These are phyloP conservation scores for Arvicanthis niloticus DNA, from an alignment of 2,113 vertebrate species.

Conservation along the genomic window DNA sequence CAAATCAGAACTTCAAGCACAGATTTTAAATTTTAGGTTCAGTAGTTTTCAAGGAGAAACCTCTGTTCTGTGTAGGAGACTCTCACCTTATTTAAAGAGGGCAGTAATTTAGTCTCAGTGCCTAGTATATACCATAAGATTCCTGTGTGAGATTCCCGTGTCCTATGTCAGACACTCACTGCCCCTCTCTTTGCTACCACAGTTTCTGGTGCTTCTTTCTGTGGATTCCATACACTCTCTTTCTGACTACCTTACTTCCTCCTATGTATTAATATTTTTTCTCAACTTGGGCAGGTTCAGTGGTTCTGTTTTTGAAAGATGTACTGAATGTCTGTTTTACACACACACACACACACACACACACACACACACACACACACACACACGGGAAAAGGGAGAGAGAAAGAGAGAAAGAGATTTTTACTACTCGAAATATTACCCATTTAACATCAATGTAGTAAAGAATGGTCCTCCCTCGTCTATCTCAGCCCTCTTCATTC, in stretches of 20 bases:
- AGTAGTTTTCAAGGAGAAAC: slow-evolving; percentile 40
- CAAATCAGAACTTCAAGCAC: slow-evolving; percentile 41
- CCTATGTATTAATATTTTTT: neutral
- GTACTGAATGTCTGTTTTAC: neutral
- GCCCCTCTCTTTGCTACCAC: neutral
- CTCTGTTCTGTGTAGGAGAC: neutral
- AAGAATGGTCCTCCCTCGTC: neutral
- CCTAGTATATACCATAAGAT: neutral
- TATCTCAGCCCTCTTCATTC: neutral
- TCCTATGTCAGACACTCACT: neutral
- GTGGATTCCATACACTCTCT: neutral
- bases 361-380: neutral
- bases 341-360: neutral
- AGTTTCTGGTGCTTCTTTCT: neutral
- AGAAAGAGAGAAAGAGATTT: neutral
- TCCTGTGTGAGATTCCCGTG: neutral
- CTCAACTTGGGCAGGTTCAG: neutral
- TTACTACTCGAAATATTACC: neutral
- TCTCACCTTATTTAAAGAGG: neutral
- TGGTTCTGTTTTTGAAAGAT: neutral
- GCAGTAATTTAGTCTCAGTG: neutral
- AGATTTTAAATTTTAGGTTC: slow-evolving; percentile 10
- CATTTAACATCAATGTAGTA: neutral
- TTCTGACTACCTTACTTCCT: neutral
- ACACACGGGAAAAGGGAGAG: neutral